These are phyloP conservation scores for Patiria miniata DNA, from an alignment of 35 echinoderm and acorn worm genomes.

Conservation along the genomic window DNA sequence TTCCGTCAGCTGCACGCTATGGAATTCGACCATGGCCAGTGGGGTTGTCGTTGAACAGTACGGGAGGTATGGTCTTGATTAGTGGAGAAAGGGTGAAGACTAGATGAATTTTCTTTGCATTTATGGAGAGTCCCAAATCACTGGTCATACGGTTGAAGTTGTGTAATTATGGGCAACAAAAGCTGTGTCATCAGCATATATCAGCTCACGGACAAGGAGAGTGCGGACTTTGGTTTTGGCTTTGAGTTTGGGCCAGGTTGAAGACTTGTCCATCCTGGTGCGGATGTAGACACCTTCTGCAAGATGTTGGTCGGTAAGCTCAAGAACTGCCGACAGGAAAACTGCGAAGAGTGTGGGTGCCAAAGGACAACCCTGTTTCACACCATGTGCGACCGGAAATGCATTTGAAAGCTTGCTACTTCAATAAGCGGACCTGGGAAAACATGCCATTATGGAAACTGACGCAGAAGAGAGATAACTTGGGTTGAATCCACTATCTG, in stretches of 20 bases:
- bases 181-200: conserved; percentile 35
- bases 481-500: too few species aligned
- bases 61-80: not conserved
- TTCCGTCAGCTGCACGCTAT: not conserved
- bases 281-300: too few species aligned
- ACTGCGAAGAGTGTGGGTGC: too few species aligned
- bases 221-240: conserved; percentile 37
- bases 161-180: conserved; percentile 28
- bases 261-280: too few species aligned
- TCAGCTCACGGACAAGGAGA: conserved; percentile 12
- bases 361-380: too few species aligned
- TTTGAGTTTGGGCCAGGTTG: not conserved
- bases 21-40: not conserved
- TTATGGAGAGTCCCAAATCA: conserved; percentile 29
- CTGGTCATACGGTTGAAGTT: conserved; percentile 8
- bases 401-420: too few species aligned
- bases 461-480: too few species aligned
- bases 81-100: conserved; percentile 19
- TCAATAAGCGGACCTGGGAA: too few species aligned
- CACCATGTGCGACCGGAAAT: too few species aligned
- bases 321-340: too few species aligned
- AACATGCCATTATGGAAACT: too few species aligned
- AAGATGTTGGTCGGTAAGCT: too few species aligned
- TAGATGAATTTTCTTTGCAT: not conserved
- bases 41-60: conserved; percentile 24